Base-by-base conservation (phyloP, 2,113 vertebrate genomes). In the Meles meles region DNA sequence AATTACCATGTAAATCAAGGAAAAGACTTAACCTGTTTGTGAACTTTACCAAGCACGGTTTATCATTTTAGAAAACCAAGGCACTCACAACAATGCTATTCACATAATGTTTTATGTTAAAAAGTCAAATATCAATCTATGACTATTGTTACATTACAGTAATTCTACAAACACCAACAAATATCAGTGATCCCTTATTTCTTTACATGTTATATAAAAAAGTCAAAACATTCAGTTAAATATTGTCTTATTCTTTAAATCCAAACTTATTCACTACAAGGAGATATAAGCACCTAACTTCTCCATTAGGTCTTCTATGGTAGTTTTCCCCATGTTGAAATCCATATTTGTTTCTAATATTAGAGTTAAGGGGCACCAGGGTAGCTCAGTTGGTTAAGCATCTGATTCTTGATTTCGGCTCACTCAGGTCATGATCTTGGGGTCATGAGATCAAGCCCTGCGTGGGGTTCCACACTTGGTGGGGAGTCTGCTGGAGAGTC, bases 51-150 rank as follows among this genome's bases (percentile, higher is more conserved):
- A 93, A 91, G 67, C 57, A 15, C 57, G 31, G 1, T 52, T 76
- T 27, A 76, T 67, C 47, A 20, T 93, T 88, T 91, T 49, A 97
- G 77, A 92, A 91, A 92, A 57, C 52, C 52, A 91, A 84, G 77
- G 44, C 55, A 67, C 37, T 52, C n/a, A 34, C 61, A 57, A 42
- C 59, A 79, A 44, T 72, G n/a, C 23, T 80, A 5, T 47, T 55
- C 13, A 18, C 44, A 6, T 52, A 83, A 65, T 34, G 3, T 67
- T 67, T 67, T 67, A 69, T n/a, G 34, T 79, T 90, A 39, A 87
- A 77, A 65, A 93, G 74, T 69, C 57, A 69, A 69, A 34, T 79
- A 57, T 57, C 27, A 37, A 7, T 42, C 76, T 80, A 23, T 31
- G 59, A 34, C 71, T 61, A 15, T 25, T 77, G 34, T 52, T 57